Percentiles rank a stretch among this genome's conserved stretches.
These are phyloP conservation scores for Chrysochloris asiatica DNA, from an alignment of 2,113 vertebrate genomes.

Conservation along the genomic window DNA sequence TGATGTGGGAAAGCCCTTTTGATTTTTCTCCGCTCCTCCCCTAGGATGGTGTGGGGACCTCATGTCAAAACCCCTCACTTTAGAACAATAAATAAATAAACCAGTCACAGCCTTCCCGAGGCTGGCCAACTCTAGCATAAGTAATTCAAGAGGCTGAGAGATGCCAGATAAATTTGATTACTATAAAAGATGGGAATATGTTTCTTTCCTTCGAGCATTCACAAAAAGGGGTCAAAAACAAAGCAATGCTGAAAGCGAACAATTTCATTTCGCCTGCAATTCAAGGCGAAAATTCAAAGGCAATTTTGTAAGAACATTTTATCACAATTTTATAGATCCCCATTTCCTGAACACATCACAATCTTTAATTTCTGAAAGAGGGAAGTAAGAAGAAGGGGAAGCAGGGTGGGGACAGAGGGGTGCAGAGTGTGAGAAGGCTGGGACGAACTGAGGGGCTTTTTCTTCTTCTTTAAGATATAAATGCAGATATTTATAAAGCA, in stretches of 20 bases:
- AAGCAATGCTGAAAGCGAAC: slow-evolving; percentile 87
- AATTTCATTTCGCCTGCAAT: slow-evolving; percentile 87
- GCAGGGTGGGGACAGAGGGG: slow-evolving; percentile 61
- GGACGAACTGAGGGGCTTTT: slow-evolving; percentile 84
- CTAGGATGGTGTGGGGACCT: slow-evolving; percentile 82
- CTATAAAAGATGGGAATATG: slow-evolving; percentile 94
- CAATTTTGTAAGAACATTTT: slow-evolving; percentile 84
- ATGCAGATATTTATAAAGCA: slow-evolving; percentile 85
- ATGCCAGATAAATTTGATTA: slow-evolving; percentile 95
- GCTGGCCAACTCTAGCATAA: slow-evolving; percentile 90
- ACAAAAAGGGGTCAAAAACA: slow-evolving; percentile 91
- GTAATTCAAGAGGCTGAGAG: slow-evolving; percentile 90
- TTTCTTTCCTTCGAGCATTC: slow-evolving; percentile 91
- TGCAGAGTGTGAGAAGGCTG: slow-evolving; percentile 82
- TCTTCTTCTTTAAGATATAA: slow-evolving; percentile 83
- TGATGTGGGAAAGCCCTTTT: slow-evolving; percentile 77
- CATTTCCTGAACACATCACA: slow-evolving; percentile 83
- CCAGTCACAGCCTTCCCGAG: slow-evolving; percentile 85
- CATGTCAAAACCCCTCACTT: slow-evolving; percentile 91
- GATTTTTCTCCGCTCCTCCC: slow-evolving; percentile 79
- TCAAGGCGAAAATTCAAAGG: slow-evolving; percentile 86
- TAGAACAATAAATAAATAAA: slow-evolving; percentile 92
- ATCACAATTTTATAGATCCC: slow-evolving; percentile 86
- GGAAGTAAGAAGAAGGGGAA: slow-evolving; percentile 84
- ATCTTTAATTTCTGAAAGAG: slow-evolving; percentile 85